A percentile compares a stretch with the other conserved stretches of the same genome.
Conservation (phyloP, 2,113 vertebrate species). For the Xyliphius kryptos region DNA sequence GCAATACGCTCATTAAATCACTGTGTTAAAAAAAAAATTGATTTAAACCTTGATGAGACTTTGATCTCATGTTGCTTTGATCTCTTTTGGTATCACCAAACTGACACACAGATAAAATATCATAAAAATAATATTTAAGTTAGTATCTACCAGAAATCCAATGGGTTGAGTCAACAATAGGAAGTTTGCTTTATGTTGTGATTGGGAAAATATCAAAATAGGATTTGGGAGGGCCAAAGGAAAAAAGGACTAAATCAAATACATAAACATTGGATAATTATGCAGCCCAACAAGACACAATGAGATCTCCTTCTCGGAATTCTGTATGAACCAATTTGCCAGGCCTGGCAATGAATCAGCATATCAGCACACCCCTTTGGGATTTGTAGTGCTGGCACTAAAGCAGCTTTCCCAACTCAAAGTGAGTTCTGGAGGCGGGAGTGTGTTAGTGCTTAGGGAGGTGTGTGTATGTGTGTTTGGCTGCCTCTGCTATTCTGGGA, state of each 20-base stretch:
- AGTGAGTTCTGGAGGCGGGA: slow-evolving; percentile 26
- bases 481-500: slow-evolving; percentile 40
- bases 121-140: too few relatives aligned
- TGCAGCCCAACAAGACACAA: slow-evolving; percentile 28
- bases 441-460: slow-evolving; percentile 16
- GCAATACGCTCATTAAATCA: too few relatives aligned
- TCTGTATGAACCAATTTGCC: slow-evolving; percentile 31
- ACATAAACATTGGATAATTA: slow-evolving; percentile 40
- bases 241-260: slow-evolving; percentile 7
- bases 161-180: too few relatives aligned
- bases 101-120: too few relatives aligned
- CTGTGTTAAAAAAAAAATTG: too few relatives aligned
- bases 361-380: slow-evolving; percentile 35
- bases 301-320: slow-evolving; percentile 35
- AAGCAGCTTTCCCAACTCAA: slow-evolving; percentile 25
- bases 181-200: not conserved
- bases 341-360: slow-evolving; percentile 39
- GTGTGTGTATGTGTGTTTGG: slow-evolving; percentile 9
- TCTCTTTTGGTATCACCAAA: too few relatives aligned
- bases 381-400: slow-evolving; percentile 36
- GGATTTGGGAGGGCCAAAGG: not conserved
- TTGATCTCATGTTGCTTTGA: slow-evolving; percentile 20
- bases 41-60: slow-evolving; percentile 15
- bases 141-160: too few relatives aligned
- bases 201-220: not conserved